Conservation (phyloP, 2,888 invertebrate species). For the Lasioglossum zephyrum region DNA sequence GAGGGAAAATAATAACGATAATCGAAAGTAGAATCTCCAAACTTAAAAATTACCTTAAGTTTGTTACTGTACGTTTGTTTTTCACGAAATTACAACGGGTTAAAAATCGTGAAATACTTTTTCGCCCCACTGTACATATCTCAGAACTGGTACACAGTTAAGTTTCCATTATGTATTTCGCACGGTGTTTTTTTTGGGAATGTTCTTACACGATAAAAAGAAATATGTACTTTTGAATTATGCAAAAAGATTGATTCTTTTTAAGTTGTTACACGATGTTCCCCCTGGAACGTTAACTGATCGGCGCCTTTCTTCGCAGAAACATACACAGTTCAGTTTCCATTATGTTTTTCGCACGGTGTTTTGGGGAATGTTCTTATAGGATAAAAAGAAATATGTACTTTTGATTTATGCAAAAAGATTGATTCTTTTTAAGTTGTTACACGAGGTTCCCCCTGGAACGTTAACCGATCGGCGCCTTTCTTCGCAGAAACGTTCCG, state of each 20-base stretch:
- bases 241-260: not conserved
- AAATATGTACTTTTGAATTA: not conserved
- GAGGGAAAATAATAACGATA: too few species aligned
- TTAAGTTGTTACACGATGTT: not conserved
- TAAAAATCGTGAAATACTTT: not conserved
- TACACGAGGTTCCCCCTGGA: not conserved
- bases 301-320: not conserved
- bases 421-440: not conserved
- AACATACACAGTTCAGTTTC: not conserved
- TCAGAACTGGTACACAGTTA: not conserved
- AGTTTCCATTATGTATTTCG: not conserved
- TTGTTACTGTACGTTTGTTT: not conserved
- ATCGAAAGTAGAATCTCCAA: too few species aligned
- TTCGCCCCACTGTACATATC: not conserved
- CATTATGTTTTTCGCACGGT: not conserved
- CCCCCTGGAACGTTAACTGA: not conserved
- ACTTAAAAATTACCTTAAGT: too few species aligned
- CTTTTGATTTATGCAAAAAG: slow-evolving; percentile 6
- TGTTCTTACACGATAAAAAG: not conserved
- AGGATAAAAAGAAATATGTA: not conserved
- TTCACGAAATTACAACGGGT: not conserved
- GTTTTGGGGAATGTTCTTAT: not conserved
- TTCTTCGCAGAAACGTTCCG: not conserved
- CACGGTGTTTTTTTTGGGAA: not conserved
- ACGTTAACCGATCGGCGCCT: not conserved